Evolutionary conservation across 2,113 vertebrate species (phyloP).

Genomic region (Steatornis caripensis): DNA sequence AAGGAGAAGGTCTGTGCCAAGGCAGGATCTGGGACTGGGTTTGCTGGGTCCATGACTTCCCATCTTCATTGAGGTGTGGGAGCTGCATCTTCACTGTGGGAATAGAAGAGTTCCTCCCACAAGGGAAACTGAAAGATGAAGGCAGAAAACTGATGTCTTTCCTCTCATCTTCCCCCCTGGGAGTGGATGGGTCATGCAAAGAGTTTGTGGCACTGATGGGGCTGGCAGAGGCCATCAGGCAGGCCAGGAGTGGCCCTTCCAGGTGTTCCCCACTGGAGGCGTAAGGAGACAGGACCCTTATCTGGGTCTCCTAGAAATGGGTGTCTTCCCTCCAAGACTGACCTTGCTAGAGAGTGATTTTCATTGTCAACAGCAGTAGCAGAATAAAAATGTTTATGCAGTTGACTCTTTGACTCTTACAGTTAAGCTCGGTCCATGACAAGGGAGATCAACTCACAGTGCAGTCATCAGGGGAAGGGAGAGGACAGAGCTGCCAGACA

Average conservation of each 20-base stretch:
- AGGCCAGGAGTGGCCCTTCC: neutral
- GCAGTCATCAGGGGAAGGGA: neutral
- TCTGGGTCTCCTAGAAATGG: neutral
- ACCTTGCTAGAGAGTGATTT: neutral
- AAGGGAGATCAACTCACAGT: neutral
- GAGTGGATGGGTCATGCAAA: neutral
- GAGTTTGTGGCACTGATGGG: neutral
- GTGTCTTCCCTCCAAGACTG: neutral
- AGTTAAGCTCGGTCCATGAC: neutral
- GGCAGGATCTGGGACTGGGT: neutral
- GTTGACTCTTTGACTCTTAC: neutral
- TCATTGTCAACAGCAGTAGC: neutral
- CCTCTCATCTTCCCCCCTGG: neutral
- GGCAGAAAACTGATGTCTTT: neutral
- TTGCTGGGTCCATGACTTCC: neutral
- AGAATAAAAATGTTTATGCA: neutral
- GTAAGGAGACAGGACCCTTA: neutral
- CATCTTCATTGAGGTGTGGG: rapidly evolving
- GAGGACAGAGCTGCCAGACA: neutral
- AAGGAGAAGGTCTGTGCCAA: neutral
- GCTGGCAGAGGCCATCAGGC: neutral
- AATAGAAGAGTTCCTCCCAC: neutral
- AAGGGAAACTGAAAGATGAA: neutral
- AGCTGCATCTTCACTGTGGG: neutral
- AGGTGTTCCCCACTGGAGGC: neutral